Base-by-base conservation (phyloP, 2,113 vertebrate species). In the Tachysurus vachellii region DNA sequence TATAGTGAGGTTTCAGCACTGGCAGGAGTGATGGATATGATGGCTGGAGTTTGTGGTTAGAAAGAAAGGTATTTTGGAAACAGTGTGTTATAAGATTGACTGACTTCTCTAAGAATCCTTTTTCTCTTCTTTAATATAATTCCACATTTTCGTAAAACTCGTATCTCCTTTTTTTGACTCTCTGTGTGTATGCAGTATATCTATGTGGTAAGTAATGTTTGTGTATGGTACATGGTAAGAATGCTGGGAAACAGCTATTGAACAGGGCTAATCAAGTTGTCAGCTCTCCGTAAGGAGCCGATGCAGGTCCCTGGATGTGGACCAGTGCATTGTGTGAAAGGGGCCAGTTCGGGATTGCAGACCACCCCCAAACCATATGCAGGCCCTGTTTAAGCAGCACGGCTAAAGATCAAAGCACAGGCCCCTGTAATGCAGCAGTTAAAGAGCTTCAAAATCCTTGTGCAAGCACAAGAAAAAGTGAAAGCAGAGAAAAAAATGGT, bases 231-330 rank as follows among this genome's bases (percentile, higher is more conserved):
- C 85, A 80, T 90, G 19, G 0, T 81, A 81, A 91, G 94, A 93
- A 93, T 92, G 90, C 89, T 93, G 91, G 90, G 88, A 88, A 92
- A 90, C 79, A 9, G 90, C 90, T 84, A 89, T 85, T 5, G 85
- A 92, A 90, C 82, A 84, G 56, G 92, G 94, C 96, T 98, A 97
- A 98, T 99, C 95, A 97, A 99, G 97, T 97, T 97, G 96, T 99
- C 97, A 97, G 95, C 96, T 94, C 93, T 90, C 56, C 94, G 93
- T 91, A 93, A 95, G 94, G 95, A 93, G 95, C 93, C 96, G 96
- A 96, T 96, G 91, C 95, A 95, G 96, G 94, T 95, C 94, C 95
- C 94, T 94, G 94, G 93, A 96, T 95, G 94, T 94, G 95, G 94
- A 93, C 96, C 91, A 92, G 93, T 96, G 94, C 92, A 94, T 92